These are phyloP conservation scores for Proales similis DNA, from an alignment of 1,140 invertebrate species.

Conservation along the genomic window DNA sequence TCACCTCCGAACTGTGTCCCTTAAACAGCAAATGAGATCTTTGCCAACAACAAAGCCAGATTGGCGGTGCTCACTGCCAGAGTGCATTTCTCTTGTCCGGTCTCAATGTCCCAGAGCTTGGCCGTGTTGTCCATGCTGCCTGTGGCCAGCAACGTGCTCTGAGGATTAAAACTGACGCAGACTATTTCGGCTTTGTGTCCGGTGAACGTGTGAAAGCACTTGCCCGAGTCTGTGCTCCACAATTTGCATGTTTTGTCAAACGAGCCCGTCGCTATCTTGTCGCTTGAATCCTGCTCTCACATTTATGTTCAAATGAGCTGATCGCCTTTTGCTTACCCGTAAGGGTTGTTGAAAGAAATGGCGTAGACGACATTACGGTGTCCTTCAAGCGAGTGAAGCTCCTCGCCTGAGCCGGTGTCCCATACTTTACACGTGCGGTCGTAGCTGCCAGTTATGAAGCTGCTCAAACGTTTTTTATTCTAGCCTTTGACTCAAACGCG, in stretches of 20 bases:
- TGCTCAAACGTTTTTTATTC: conserved; percentile 48
- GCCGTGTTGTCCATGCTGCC: conserved; percentile 69
- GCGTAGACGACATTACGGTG: conserved; percentile 73
- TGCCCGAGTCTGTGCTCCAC: conserved; percentile 63
- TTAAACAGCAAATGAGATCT: conserved; percentile 45
- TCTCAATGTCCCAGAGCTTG: conserved; percentile 63
- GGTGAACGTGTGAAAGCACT: conserved; percentile 63
- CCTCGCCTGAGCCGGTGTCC: conserved; percentile 65
- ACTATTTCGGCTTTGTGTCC: conserved; percentile 69
- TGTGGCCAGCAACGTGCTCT: conserved; percentile 61
- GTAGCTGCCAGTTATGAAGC: conserved; percentile 72
- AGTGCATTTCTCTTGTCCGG: conserved; percentile 59
- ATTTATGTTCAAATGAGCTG: not conserved
- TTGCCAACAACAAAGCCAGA: not conserved
- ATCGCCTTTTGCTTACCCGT: conserved; percentile 57
- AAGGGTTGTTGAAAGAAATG: conserved; percentile 67
- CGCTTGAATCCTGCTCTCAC: no score
- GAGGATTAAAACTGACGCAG: conserved; percentile 58
- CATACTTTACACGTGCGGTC: conserved; percentile 76
- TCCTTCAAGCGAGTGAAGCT: conserved; percentile 63
- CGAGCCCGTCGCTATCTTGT: conserved; percentile 67
- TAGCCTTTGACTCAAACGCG: not conserved
- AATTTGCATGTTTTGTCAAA: conserved; percentile 71
- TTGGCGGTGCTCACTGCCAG: conserved; percentile 44
- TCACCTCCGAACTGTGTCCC: conserved; percentile 67